Conservation (phyloP, 2,797 vertebrate species). For the Cynodonichthys magdalenae region DNA sequence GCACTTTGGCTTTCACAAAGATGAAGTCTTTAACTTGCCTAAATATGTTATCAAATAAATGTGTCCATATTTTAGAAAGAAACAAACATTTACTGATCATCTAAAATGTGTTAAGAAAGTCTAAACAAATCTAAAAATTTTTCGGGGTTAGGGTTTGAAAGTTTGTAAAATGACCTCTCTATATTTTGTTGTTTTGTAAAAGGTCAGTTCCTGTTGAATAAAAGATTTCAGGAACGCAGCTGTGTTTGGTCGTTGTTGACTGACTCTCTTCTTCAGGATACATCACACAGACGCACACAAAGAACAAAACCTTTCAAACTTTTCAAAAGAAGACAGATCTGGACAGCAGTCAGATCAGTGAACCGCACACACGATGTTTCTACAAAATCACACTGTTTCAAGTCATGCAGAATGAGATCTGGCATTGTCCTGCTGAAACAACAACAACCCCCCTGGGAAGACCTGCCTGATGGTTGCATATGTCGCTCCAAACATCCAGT, state of each 20-base stretch:
- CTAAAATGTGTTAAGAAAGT: no score
- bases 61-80: no score
- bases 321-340: not conserved
- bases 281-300: not conserved
- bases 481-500: not conserved
- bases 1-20: no score
- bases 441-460: not conserved
- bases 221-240: not conserved
- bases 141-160: no score
- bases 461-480: not conserved
- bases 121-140: no score
- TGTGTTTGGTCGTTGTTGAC: not conserved
- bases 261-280: not conserved
- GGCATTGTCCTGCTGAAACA: not conserved
- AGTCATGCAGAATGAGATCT: not conserved
- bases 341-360: not conserved
- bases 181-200: not conserved
- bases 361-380: not conserved
- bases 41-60: no score
- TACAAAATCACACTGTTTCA: not conserved
- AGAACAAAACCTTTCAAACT: not conserved
- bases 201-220: not conserved
- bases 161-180: not conserved
- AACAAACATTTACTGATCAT: no score
- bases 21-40: no score